These are phyloP conservation scores for Timema podura DNA, from an alignment of 2,888 invertebrate species.

Conservation along the genomic window DNA sequence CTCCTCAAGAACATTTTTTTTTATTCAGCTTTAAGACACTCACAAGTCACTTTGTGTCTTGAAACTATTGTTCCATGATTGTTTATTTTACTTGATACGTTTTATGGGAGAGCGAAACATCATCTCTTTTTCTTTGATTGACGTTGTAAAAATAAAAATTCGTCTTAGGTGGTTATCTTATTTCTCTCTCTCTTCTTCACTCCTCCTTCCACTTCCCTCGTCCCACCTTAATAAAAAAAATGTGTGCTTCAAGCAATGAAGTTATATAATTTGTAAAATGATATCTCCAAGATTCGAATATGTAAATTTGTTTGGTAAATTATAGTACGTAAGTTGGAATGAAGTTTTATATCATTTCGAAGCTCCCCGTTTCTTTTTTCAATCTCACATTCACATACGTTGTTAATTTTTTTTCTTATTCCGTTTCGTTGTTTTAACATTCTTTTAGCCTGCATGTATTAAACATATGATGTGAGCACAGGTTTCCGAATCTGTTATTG, in stretches of 20 bases:
- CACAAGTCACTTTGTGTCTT: no score
- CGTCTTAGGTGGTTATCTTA: constrained; percentile 1
- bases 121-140: not conserved
- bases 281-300: constrained; percentile 12
- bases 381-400: not conserved
- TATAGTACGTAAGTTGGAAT: constrained; percentile 6
- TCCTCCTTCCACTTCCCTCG: not conserved
- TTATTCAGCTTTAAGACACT: no score
- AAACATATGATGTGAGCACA: no score
- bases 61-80: not conserved
- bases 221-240: not conserved
- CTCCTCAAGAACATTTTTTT: no score
- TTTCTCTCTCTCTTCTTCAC: not conserved
- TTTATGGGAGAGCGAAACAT: not conserved
- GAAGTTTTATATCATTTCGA: constrained; percentile 12
- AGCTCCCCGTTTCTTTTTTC: not conserved
- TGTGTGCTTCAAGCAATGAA: constrained; percentile 2
- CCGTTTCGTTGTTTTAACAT: no score
- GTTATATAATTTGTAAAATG: constrained; percentile 16
- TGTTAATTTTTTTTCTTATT: no score
- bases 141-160: not conserved
- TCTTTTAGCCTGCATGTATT: no score
- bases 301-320: constrained; percentile 5
- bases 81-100: not conserved
- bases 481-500: no score